A percentile compares a stretch with the other conserved stretches of the same genome.
Evolutionary conservation across 2,888 invertebrate genomes (phyloP).

Genomic region (Cyclophora punctaria): DNA sequence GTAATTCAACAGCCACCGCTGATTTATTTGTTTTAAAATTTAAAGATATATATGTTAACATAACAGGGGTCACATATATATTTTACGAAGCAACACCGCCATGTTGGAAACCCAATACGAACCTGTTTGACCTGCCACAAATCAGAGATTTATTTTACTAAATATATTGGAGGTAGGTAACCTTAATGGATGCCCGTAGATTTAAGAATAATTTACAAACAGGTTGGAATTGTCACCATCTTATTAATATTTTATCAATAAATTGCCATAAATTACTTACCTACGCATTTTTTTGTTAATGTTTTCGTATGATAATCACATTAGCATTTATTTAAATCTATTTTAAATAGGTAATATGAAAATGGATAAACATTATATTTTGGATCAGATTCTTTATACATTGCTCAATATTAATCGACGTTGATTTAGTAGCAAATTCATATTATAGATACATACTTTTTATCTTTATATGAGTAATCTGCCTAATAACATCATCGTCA

Average conservation of each 20-base stretch:
- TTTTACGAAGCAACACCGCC: neutral
- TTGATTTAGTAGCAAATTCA: too few relatives aligned
- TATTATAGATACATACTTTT: too few relatives aligned
- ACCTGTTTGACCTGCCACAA: slow-evolving; percentile 16
- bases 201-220: slow-evolving; percentile 18
- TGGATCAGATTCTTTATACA: slow-evolving; percentile 3
- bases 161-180: slow-evolving; percentile 15
- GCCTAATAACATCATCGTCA: too few relatives aligned
- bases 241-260: slow-evolving; percentile 19
- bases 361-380: neutral
- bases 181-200: slow-evolving; percentile 14
- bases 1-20: too few relatives aligned
- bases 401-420: neutral
- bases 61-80: too few relatives aligned
- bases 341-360: slow-evolving; percentile 10
- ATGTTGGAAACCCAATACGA: slow-evolving; percentile 3
- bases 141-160: slow-evolving; percentile 17
- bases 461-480: too few relatives aligned
- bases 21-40: neutral
- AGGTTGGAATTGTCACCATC: slow-evolving; percentile 21
- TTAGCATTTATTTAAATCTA: slow-evolving; percentile 16
- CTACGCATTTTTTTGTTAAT: slow-evolving; percentile 15
- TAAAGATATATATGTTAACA: neutral
- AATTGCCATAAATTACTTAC: slow-evolving; percentile 15
- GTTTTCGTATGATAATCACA: slow-evolving; percentile 19